Conservation (phyloP, 2,888 invertebrate genomes). For the Leptopilina drosophilae region DNA sequence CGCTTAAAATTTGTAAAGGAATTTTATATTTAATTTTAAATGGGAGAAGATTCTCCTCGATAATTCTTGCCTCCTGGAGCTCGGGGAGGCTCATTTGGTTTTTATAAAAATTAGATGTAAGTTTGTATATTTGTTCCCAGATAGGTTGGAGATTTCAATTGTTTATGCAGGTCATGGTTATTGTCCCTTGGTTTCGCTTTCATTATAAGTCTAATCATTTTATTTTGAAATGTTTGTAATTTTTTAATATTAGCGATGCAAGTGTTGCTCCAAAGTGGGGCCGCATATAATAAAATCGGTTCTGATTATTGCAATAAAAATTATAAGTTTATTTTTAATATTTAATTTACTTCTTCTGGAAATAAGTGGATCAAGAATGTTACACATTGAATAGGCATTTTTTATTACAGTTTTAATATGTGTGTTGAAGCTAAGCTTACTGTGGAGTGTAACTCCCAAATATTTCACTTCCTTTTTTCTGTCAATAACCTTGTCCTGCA, state of each 20-base stretch:
- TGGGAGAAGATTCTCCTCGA: not conserved
- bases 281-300: too few relatives aligned
- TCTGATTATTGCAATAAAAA: too few relatives aligned
- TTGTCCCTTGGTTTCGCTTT: conserved; percentile 45
- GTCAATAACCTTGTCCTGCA: not conserved
- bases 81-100: not conserved
- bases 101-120: not conserved
- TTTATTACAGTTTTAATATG: too few relatives aligned
- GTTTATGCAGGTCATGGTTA: conserved; percentile 50
- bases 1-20: not conserved
- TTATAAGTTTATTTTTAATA: too few relatives aligned
- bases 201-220: conserved; percentile 50
- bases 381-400: too few relatives aligned
- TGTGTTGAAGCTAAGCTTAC: too few relatives aligned
- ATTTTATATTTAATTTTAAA: not conserved
- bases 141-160: conserved; percentile 20
- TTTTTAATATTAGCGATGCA: conserved; percentile 34
- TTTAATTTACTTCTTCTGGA: too few relatives aligned
- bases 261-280: too few relatives aligned
- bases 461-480: not conserved
- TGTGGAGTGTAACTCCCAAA: not conserved
- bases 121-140: conserved; percentile 13
- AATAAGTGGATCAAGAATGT: too few relatives aligned
- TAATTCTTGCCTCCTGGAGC: not conserved
- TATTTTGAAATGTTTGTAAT: conserved; percentile 57